Evolutionary conservation across 1,140 invertebrate genomes (phyloP), one percentile per base, ranked within the genome.

Genomic region (Schlechtendalia chinensis): DNA sequence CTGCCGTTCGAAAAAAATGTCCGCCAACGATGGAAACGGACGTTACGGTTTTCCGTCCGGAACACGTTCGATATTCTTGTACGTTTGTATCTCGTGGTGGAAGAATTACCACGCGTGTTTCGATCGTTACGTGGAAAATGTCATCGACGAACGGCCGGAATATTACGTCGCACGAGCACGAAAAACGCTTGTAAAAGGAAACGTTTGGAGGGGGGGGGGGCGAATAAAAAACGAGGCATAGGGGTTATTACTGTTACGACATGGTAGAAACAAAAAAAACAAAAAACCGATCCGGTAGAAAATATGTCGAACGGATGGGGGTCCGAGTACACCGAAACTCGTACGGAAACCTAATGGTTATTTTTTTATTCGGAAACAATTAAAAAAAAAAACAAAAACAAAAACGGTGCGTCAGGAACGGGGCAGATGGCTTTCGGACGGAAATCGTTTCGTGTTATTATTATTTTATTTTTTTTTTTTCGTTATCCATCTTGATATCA

Each of bases 371-470:
- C 47, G 16, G 39, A 58, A 79, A 79, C 75, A 79, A 79, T 79
- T 79, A 79, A 79, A n/a, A n/a, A n/a, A n/a, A n/a, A n/a, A n/a
- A n/a, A n/a, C n/a, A n/a, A n/a, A n/a, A n/a, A n/a, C n/a, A n/a
- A n/a, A 79, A 79, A 63, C 56, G 75, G 75, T 79, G 75, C 14
- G 74, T 59, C 74, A 61, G 74, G 22, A 79, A 61, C 75, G 22
- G 56, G 39, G 75, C 75, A 79, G 75, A 79, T 79, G 75, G 75
- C 75, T 63, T 63, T 61, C 75, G 75, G 50, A 79, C 75, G 75
- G 54, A 61, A 61, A 61, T 77, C 39, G 58, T 61, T 59, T 77
- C n/a, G n/a, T n/a, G n/a, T 72, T 56, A 32, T 67, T 67, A 8
- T 50, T 50, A 8, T 50, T 50, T 69, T 47, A 12, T 47, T 22